A percentile compares a stretch with the other conserved stretches of the same genome.
Evolutionary conservation across 2,888 invertebrate species (phyloP).

Genomic region (Oegoconia quadripuncta): DNA sequence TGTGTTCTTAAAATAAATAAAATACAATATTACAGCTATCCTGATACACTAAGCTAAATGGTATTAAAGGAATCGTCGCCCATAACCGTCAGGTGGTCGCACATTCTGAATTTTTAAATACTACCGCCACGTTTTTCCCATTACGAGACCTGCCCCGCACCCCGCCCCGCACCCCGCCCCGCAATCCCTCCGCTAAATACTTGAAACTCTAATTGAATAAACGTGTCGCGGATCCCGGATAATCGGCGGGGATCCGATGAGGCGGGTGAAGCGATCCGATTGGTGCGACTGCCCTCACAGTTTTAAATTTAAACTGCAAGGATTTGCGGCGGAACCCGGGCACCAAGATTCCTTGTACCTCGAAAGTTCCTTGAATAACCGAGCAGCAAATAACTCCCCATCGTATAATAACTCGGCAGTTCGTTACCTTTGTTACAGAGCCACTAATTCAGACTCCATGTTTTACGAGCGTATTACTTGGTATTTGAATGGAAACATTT

Average conservation of each 20-base stretch:
- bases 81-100: constrained; percentile 3
- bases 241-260: constrained; percentile 43
- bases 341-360: no score
- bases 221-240: constrained; percentile 54
- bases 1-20: no score
- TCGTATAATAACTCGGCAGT: no score
- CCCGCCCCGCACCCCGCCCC: no score
- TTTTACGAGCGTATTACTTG: no score
- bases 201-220: constrained; percentile 62
- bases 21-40: no score
- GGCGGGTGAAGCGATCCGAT: constrained; percentile 33
- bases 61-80: neutral
- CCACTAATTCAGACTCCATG: no score
- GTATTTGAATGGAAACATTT: no score
- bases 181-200: constrained; percentile 43
- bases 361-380: constrained; percentile 39
- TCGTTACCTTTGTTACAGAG: no score
- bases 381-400: constrained; percentile 33
- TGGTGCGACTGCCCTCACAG: constrained; percentile 22
- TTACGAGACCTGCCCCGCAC: no score
- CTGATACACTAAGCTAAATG: no score
- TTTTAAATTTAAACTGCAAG: constrained; percentile 44
- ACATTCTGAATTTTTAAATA: constrained; percentile 29
- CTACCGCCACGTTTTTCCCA: constrained; percentile 31
- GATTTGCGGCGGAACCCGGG: constrained; percentile 29